Evolutionary conservation across 2,113 vertebrate species (phyloP).

Genomic region (Sander lucioperca): DNA sequence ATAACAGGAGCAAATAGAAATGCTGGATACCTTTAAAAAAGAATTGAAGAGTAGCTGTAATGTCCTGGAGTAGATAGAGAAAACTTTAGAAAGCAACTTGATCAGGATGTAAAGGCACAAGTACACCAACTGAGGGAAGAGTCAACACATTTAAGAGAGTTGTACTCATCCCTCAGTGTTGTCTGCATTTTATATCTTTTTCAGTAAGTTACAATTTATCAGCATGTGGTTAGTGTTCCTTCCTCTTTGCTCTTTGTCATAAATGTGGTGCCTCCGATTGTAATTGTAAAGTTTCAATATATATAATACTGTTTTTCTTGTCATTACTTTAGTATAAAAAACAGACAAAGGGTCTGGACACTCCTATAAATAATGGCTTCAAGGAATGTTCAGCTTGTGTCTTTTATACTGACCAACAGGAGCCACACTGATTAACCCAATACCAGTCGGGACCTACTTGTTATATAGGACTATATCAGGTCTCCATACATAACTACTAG

Average conservation of each 20-base stretch:
- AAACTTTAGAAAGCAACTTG: background rate
- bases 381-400: slow-evolving; percentile 71
- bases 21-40: slow-evolving; percentile 6
- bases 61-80: background rate
- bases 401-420: slow-evolving; percentile 40
- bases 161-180: slow-evolving; percentile 51
- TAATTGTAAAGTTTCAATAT: background rate
- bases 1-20: background rate
- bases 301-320: background rate
- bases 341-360: slow-evolving; percentile 59
- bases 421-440: slow-evolving; percentile 53
- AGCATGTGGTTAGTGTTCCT: background rate
- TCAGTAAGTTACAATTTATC: background rate
- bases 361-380: slow-evolving; percentile 57
- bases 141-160: slow-evolving; percentile 20
- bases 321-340: slow-evolving; percentile 48
- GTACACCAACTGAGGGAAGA: slow-evolving; percentile 40
- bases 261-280: background rate
- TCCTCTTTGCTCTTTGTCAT: background rate
- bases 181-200: slow-evolving; percentile 58
- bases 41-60: background rate
- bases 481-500: slow-evolving; percentile 93
- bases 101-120: slow-evolving; percentile 64
- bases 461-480: slow-evolving; percentile 95
- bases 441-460: slow-evolving; percentile 87